A percentile compares a stretch with the other conserved stretches of the same genome.
Evolutionary conservation across 2,113 vertebrate species (phyloP).

Genomic region (Ceratotherium simum): DNA sequence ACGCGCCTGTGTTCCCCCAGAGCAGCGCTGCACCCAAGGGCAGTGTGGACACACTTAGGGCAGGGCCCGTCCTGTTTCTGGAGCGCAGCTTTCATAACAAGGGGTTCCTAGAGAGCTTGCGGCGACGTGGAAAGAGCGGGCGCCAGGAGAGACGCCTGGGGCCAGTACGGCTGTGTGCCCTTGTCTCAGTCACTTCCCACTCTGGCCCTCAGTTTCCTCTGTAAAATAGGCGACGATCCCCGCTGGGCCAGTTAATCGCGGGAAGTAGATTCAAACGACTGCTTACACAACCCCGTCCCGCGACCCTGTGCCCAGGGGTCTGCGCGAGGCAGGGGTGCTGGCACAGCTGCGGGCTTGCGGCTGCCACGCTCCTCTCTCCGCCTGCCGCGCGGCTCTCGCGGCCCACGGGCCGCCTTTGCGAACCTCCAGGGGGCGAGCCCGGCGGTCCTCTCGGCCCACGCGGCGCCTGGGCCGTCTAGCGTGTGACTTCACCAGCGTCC

Average conservation of each 20-base stretch:
- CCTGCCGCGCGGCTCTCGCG: background rate
- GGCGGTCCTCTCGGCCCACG: background rate
- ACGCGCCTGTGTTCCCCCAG: background rate
- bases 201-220: background rate
- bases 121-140: background rate
- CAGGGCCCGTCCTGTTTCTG: background rate
- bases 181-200: background rate
- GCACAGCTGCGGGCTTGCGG: background rate
- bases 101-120: background rate
- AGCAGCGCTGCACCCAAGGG: background rate
- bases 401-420: background rate
- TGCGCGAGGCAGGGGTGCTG: background rate
- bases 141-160: background rate
- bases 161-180: background rate
- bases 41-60: background rate
- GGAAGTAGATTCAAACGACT: background rate
- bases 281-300: background rate
- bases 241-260: background rate
- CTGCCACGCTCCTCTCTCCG: constrained; percentile 41
- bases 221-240: background rate
- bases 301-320: background rate
- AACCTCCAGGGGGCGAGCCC: constrained; percentile 50
- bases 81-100: background rate
- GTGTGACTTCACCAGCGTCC: constrained; percentile 11
- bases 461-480: constrained; percentile 14